Evolutionary conservation across 2,888 invertebrate species (phyloP).

Genomic region (Adelognathus sp.): DNA sequence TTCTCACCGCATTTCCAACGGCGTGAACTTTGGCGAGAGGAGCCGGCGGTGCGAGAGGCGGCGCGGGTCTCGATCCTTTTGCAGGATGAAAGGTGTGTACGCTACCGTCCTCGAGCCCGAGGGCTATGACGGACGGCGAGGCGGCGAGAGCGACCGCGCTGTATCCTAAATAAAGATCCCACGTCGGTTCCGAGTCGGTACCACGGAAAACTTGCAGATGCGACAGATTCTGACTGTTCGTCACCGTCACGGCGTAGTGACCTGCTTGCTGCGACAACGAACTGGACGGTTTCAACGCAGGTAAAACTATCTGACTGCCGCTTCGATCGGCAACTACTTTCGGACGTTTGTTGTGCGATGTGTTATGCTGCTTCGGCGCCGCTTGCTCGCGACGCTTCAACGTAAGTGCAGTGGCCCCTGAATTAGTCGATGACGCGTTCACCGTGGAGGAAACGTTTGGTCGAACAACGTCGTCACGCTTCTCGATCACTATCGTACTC

Average conservation of each 20-base stretch:
- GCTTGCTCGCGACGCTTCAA: slow-evolving; percentile 75
- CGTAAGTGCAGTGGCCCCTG: slow-evolving; percentile 67
- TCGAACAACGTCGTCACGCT: slow-evolving; percentile 85
- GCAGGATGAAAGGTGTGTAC: slow-evolving; percentile 77
- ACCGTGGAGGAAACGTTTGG: slow-evolving; percentile 81
- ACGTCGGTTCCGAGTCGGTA: slow-evolving; percentile 75
- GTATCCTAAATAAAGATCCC: slow-evolving; percentile 78
- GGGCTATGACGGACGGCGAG: slow-evolving; percentile 76
- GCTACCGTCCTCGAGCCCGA: slow-evolving; percentile 78
- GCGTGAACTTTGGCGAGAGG: slow-evolving; percentile 78
- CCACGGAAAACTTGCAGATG: slow-evolving; percentile 78
- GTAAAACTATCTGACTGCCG: slow-evolving; percentile 71
- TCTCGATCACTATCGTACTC: slow-evolving; percentile 91
- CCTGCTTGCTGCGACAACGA: slow-evolving; percentile 78
- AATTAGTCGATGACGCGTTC: slow-evolving; percentile 65
- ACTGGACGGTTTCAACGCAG: slow-evolving; percentile 74
- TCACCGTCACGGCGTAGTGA: slow-evolving; percentile 78
- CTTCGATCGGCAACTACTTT: slow-evolving; percentile 72
- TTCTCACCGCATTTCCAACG: slow-evolving; percentile 75
- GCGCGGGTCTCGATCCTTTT: slow-evolving; percentile 76
- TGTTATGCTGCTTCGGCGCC: slow-evolving; percentile 66
- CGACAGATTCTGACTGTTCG: slow-evolving; percentile 74
- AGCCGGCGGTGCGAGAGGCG: slow-evolving; percentile 77
- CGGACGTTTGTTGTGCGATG: slow-evolving; percentile 71
- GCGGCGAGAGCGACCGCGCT: slow-evolving; percentile 77